Evolutionary conservation across 2,888 invertebrate species (phyloP).

Genomic region (Apamea crenata): DNA sequence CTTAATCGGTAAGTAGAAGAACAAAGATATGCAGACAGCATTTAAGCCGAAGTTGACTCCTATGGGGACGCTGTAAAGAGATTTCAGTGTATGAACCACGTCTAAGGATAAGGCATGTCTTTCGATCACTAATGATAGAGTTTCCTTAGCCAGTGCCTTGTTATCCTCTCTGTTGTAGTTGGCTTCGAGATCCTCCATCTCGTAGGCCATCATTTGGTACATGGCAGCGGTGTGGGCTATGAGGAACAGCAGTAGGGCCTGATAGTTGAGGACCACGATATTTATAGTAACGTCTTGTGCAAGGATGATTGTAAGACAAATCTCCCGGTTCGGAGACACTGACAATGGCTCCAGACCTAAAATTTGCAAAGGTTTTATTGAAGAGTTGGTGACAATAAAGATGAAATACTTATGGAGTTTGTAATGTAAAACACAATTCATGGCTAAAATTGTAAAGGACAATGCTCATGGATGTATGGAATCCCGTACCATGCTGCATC

Average conservation of each 20-base stretch:
- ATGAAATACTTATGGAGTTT: neutral
- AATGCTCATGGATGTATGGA: too few relatives aligned
- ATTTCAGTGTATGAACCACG: slow-evolving; percentile 74
- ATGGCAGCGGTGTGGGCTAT: slow-evolving; percentile 82
- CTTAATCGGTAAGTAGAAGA: slow-evolving; percentile 78
- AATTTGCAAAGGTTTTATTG: too few relatives aligned
- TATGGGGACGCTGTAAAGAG: slow-evolving; percentile 80
- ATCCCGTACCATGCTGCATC: too few relatives aligned
- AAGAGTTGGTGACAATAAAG: neutral
- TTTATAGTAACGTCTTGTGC: slow-evolving; percentile 76
- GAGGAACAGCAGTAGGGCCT: slow-evolving; percentile 78
- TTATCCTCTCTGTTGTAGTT: slow-evolving; percentile 62
- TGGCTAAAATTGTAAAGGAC: too few relatives aligned
- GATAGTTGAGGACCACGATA: slow-evolving; percentile 78
- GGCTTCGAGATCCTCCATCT: slow-evolving; percentile 74
- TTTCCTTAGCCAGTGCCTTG: slow-evolving; percentile 69
- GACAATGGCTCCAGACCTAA: slow-evolving; percentile 80
- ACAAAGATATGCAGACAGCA: slow-evolving; percentile 80
- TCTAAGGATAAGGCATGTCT: slow-evolving; percentile 77
- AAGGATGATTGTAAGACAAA: slow-evolving; percentile 75
- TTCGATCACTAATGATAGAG: slow-evolving; percentile 71
- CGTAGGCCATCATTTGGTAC: slow-evolving; percentile 79
- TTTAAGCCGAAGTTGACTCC: slow-evolving; percentile 83
- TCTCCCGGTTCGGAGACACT: slow-evolving; percentile 75
- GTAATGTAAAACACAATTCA: too few relatives aligned